Evolutionary conservation across 1,140 invertebrate genomes (phyloP).

Genomic region (Panagrolaimus sp.): DNA sequence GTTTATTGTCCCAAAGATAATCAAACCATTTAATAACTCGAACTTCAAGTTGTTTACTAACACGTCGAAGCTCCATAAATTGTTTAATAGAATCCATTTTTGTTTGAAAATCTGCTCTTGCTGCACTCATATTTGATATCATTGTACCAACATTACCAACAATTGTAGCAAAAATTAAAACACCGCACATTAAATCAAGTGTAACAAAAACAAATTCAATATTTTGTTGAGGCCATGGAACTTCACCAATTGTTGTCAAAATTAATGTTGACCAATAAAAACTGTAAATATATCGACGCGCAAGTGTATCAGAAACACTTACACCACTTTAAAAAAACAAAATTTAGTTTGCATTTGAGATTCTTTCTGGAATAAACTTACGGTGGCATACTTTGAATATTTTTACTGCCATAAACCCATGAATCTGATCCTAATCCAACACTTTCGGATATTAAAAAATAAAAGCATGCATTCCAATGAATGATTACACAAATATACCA

Average conservation of each 20-base stretch:
- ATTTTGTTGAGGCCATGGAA: constrained; percentile 63
- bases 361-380: constrained; percentile 25
- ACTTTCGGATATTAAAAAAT: constrained; percentile 77
- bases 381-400: constrained; percentile 57
- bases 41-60: constrained; percentile 70
- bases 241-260: constrained; percentile 79
- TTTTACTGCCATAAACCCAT: constrained; percentile 69
- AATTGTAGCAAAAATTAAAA: constrained; percentile 78
- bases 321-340: constrained; percentile 44
- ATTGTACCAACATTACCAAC: constrained; percentile 88
- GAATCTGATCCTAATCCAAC: constrained; percentile 83
- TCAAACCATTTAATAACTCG: constrained; percentile 92
- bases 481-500: constrained; percentile 86
- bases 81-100: constrained; percentile 92
- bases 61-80: constrained; percentile 75
- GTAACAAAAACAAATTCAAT: constrained; percentile 83
- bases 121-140: constrained; percentile 95
- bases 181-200: constrained; percentile 78
- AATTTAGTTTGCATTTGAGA: not conserved
- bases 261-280: constrained; percentile 96
- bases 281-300: constrained; percentile 68
- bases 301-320: constrained; percentile 43
- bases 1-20: constrained; percentile 86
- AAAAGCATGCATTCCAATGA: constrained; percentile 92
- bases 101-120: constrained; percentile 85